A percentile compares a stretch with the other conserved stretches of the same genome.
Conservation (phyloP, 2,888 invertebrate genomes). For the Napeogenes sylphis region DNA sequence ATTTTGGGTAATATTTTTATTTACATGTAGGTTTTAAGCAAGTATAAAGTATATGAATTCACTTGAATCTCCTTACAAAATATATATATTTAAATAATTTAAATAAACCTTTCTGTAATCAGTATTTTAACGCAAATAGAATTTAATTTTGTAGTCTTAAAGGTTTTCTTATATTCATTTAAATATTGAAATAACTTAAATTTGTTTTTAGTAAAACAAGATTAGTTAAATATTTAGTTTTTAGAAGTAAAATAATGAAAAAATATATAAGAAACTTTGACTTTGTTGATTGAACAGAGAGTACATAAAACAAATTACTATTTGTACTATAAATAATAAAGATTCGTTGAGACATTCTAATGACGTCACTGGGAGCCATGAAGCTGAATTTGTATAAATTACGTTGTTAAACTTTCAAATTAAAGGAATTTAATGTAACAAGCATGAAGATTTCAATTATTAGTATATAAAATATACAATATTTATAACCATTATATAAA, state of each 20-base stretch:
- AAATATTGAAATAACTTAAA: too few species aligned
- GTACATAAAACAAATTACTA: slow-evolving; percentile 14
- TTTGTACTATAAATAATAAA: slow-evolving; percentile 22
- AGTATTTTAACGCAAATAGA: too few species aligned
- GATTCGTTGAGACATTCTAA: slow-evolving; percentile 24
- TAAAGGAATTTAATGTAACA: neutral
- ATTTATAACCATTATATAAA: too few species aligned
- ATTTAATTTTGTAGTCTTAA: too few species aligned
- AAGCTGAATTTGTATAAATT: slow-evolving; percentile 13
- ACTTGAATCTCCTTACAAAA: neutral
- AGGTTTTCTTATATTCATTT: too few species aligned
- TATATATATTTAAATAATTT: neutral
- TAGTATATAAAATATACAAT: too few species aligned
- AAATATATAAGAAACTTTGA: slow-evolving; percentile 9
- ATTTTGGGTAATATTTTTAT: neutral
- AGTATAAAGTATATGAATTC: too few species aligned
- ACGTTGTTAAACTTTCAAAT: slow-evolving; percentile 10
- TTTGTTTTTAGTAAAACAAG: too few species aligned
- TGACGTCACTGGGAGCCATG: slow-evolving; percentile 22
- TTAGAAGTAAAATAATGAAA: neutral
- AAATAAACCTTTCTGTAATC: neutral
- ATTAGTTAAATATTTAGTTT: neutral
- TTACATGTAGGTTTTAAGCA: too few species aligned
- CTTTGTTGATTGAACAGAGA: slow-evolving; percentile 15
- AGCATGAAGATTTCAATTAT: neutral